Percentiles rank a stretch among this genome's conserved stretches.
Evolutionary conservation across 2,113 vertebrate genomes (phyloP).

Genomic region (Hemiscyllium ocellatum): DNA sequence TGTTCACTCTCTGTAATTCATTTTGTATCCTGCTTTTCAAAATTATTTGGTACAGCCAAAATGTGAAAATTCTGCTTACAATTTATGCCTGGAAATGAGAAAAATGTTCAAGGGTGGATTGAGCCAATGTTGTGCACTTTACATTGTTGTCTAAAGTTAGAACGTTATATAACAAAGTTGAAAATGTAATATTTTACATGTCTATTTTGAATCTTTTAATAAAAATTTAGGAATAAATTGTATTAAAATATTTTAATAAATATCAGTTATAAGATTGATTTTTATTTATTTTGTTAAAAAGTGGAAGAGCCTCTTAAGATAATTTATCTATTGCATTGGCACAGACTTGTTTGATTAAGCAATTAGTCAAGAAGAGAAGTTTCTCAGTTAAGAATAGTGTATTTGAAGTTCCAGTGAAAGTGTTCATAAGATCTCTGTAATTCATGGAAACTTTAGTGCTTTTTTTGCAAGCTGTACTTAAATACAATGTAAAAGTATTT

Average conservation of each 20-base stretch:
- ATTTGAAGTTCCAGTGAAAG: background rate
- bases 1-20: background rate
- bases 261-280: background rate
- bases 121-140: background rate
- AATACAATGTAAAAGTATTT: background rate
- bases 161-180: background rate
- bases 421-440: background rate
- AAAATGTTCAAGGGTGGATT: background rate
- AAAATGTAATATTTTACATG: background rate
- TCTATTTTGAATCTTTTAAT: background rate
- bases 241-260: too few species aligned
- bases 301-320: background rate
- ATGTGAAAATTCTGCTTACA: background rate
- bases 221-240: too few species aligned
- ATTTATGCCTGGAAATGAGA: background rate
- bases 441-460: background rate
- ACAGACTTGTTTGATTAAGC: background rate
- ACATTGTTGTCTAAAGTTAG: background rate
- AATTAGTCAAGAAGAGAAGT: background rate
- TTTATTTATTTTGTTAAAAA: background rate
- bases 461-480: background rate
- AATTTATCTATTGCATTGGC: background rate
- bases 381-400: background rate
- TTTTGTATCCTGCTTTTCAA: background rate
- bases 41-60: background rate